Conservation (phyloP, 1,140 invertebrate genomes). For the Chironomus striatipennis region DNA sequence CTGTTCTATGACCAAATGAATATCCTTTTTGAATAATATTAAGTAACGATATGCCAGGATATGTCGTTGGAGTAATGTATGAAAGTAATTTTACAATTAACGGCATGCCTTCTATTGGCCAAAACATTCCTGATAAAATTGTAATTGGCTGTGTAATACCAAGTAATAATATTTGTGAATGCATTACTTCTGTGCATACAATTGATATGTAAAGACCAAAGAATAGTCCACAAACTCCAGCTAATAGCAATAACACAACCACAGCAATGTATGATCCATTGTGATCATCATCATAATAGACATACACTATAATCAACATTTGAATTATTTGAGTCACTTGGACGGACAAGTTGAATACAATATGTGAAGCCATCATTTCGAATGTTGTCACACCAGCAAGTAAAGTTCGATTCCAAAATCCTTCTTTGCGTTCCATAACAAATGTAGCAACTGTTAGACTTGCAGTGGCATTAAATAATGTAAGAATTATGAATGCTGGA, state of each 20-base stretch:
- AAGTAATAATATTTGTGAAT: constrained; percentile 80
- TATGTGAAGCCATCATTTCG: constrained; percentile 79
- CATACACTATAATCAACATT: constrained; percentile 74
- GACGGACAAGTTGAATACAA: constrained; percentile 79
- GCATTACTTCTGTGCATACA: constrained; percentile 75
- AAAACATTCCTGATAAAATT: constrained; percentile 77
- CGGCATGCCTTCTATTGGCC: constrained; percentile 77
- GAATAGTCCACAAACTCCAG: constrained; percentile 81
- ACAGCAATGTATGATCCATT: constrained; percentile 70
- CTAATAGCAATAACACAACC: constrained; percentile 60
- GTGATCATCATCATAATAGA: constrained; percentile 71
- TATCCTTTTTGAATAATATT: background rate
- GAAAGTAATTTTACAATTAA: constrained; percentile 46
- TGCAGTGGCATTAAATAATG: constrained; percentile 81
- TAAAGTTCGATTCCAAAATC: constrained; percentile 73
- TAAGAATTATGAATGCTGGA: constrained; percentile 67
- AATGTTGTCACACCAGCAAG: constrained; percentile 72
- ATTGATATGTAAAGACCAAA: constrained; percentile 82
- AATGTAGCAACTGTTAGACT: constrained; percentile 78
- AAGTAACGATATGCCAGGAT: background rate
- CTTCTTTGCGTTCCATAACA: constrained; percentile 70
- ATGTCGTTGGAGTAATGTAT: constrained; percentile 28
- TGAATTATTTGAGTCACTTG: constrained; percentile 79
- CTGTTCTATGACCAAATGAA: background rate
- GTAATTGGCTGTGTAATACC: constrained; percentile 86